Evolutionary conservation across 2,113 vertebrate species (phyloP).

Genomic region (Ciconia maguari): DNA sequence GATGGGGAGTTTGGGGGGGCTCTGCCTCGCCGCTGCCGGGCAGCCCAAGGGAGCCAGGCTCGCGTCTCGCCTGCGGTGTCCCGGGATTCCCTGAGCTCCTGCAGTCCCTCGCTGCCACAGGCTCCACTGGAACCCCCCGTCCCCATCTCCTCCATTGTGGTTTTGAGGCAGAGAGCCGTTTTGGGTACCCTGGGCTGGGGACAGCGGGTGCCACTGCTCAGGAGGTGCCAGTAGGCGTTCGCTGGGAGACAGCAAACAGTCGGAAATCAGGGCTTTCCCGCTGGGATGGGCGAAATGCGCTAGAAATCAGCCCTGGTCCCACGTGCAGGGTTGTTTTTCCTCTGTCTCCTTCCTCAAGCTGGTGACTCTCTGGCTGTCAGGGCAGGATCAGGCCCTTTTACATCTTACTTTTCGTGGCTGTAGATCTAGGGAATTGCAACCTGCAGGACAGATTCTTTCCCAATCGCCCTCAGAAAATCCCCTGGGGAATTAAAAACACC

Average conservation of each 20-base stretch:
- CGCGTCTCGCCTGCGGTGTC: rapidly evolving
- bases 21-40: neutral
- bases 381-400: neutral
- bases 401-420: neutral
- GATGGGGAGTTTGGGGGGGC: neutral
- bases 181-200: neutral
- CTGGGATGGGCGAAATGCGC: neutral
- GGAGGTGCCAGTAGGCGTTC: neutral
- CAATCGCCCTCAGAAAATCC: neutral
- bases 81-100: neutral
- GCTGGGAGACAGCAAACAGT: rapidly evolving
- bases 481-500: neutral
- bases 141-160: neutral
- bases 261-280: neutral
- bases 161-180: neutral
- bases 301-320: neutral
- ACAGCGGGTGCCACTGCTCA: neutral
- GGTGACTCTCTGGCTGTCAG: neutral
- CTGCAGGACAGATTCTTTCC: neutral
- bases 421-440: neutral
- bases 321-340: neutral
- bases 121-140: neutral
- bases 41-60: neutral
- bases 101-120: rapidly evolving
- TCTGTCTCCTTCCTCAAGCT: neutral